Conservation (phyloP, 2,888 invertebrate genomes). For the Volucella inflata region DNA sequence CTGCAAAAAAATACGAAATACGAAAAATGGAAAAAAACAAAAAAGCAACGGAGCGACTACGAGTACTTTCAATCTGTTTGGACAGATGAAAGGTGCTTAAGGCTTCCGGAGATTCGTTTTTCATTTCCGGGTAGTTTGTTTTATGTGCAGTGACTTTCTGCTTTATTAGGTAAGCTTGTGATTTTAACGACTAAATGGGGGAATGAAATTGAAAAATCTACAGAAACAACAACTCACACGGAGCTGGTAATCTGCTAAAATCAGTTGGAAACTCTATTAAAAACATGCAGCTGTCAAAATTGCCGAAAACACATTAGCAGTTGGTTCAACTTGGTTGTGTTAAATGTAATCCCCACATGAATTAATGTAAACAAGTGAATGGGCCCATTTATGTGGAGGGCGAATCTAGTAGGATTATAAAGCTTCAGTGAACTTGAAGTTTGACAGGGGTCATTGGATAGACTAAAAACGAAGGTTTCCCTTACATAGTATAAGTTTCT, state of each 20-base stretch:
- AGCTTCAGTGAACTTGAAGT: no score
- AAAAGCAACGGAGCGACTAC: slow-evolving; percentile 16
- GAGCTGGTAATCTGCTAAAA: slow-evolving; percentile 32
- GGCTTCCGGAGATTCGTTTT: slow-evolving; percentile 17
- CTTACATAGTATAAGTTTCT: no score
- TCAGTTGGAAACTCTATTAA: slow-evolving; percentile 11
- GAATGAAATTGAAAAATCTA: not conserved
- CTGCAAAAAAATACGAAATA: not conserved
- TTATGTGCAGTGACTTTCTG: slow-evolving; percentile 43
- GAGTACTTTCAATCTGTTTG: slow-evolving; percentile 53
- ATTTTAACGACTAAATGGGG: not conserved
- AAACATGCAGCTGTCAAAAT: not conserved
- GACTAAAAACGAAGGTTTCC: no score
- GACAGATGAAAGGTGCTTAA: slow-evolving; percentile 64
- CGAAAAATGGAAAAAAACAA: no score
- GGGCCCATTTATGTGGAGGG: no score
- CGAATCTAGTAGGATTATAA: no score
- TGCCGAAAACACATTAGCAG: no score
- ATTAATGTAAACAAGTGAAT: no score
- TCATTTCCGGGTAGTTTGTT: slow-evolving; percentile 15
- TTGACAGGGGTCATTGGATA: no score
- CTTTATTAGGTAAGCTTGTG: slow-evolving; percentile 43
- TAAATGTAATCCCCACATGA: no score
- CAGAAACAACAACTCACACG: no score
- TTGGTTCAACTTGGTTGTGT: no score